Percentiles rank a stretch among this genome's conserved stretches.
Evolutionary conservation across 2,797 vertebrate genomes (phyloP).

Genomic region (Argyrosomus regius): DNA sequence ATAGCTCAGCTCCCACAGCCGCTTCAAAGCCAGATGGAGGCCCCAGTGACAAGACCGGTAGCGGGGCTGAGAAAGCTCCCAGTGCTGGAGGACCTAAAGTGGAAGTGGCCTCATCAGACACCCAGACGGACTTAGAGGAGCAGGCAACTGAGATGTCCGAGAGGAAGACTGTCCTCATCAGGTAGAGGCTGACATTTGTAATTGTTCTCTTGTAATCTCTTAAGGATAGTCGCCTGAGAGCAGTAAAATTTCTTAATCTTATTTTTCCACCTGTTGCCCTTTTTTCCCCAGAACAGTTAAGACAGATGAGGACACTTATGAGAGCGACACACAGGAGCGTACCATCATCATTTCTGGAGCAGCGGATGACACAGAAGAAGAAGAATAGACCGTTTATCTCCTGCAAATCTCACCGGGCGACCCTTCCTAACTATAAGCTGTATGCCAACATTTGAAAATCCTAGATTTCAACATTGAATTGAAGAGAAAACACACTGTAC

Average conservation of each 20-base stretch:
- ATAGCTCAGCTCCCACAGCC: slow-evolving; percentile 3
- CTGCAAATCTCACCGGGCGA: background rate
- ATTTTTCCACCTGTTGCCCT: slow-evolving; percentile 6
- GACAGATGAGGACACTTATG: slow-evolving; percentile 78
- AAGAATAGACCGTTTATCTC: slow-evolving; percentile 62
- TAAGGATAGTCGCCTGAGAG: background rate
- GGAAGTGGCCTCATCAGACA: slow-evolving; percentile 60
- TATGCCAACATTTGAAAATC: background rate
- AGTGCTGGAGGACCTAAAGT: background rate
- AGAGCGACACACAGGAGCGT: slow-evolving; percentile 80
- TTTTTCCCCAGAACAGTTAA: slow-evolving; percentile 85
- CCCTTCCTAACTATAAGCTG: background rate
- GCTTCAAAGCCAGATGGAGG: slow-evolving; percentile 9
- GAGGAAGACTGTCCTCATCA: slow-evolving; percentile 85
- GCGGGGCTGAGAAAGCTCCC: slow-evolving; percentile 2
- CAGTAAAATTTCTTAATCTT: background rate
- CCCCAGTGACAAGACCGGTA: background rate
- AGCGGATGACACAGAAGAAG: slow-evolving; percentile 75
- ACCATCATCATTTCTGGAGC: slow-evolving; percentile 85
- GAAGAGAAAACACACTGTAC: background rate
- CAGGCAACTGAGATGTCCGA: slow-evolving; percentile 81
- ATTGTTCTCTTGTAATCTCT: background rate
- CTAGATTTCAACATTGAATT: background rate
- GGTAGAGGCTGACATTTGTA: slow-evolving; percentile 72
- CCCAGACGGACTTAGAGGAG: slow-evolving; percentile 51